These are phyloP conservation scores for Galleria mellonella DNA, from an alignment of 1,140 invertebrate species.

Conservation along the genomic window DNA sequence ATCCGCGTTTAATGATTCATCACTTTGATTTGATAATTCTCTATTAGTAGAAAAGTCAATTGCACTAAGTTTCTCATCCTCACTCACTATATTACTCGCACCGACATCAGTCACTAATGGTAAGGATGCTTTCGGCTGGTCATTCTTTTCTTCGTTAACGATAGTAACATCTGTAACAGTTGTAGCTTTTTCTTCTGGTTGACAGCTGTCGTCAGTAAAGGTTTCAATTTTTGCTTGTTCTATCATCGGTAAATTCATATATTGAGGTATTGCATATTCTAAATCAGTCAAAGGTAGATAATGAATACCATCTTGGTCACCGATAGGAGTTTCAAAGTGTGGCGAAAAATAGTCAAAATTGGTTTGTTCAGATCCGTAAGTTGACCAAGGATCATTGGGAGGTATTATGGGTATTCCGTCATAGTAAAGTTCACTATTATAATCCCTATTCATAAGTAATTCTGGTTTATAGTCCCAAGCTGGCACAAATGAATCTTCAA, in stretches of 20 bases:
- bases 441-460: constrained; percentile 31
- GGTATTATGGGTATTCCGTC: constrained; percentile 54
- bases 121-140: constrained; percentile 7
- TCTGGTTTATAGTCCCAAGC: constrained; percentile 59
- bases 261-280: constrained; percentile 56
- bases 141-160: constrained; percentile 13
- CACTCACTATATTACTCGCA: constrained; percentile 14
- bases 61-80: constrained; percentile 33
- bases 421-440: constrained; percentile 53
- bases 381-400: constrained; percentile 60
- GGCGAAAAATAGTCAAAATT: constrained; percentile 52
- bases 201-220: constrained; percentile 12
- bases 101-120: constrained; percentile 2
- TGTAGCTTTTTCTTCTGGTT: constrained; percentile 18
- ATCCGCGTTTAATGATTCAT: constrained; percentile 58
- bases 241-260: constrained; percentile 47
- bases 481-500: constrained; percentile 68
- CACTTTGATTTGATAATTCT: constrained; percentile 39
- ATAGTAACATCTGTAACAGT: constrained; percentile 6
- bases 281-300: constrained; percentile 60
- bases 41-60: constrained; percentile 29
- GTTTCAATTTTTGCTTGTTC: constrained; percentile 32
- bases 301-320: constrained; percentile 41
- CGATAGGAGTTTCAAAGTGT: constrained; percentile 39
- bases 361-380: constrained; percentile 40